Conservation (phyloP, 2,888 invertebrate genomes). For the Hemithea aestivaria region DNA sequence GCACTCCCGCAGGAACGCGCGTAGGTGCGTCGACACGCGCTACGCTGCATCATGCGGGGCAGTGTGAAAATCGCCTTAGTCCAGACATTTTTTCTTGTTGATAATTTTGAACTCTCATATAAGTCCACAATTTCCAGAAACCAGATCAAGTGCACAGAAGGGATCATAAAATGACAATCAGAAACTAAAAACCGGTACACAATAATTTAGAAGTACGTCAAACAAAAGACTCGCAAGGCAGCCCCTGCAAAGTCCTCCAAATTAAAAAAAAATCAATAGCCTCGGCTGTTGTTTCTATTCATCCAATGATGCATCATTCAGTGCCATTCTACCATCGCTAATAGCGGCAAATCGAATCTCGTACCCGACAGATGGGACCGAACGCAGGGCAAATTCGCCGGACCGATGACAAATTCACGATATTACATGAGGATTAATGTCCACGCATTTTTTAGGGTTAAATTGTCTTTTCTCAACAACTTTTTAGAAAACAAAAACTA, state of each 20-base stretch:
- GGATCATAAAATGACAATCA: no score
- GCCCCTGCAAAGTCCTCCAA: slow-evolving; percentile 3
- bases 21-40: no score
- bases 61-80: no score
- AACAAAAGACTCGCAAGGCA: slow-evolving; percentile 5
- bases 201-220: not conserved
- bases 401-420: slow-evolving; percentile 77
- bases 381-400: slow-evolving; percentile 42
- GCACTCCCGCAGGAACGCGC: no score
- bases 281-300: slow-evolving; percentile 36
- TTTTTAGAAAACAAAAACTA: slow-evolving; percentile 23
- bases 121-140: no score
- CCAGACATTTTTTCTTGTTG: no score
- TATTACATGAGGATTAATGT: slow-evolving; percentile 79
- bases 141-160: no score
- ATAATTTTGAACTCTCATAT: no score
- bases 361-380: slow-evolving; percentile 64
- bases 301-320: slow-evolving; percentile 45
- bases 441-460: slow-evolving; percentile 77
- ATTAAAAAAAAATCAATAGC: slow-evolving; percentile 13
- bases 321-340: slow-evolving; percentile 46
- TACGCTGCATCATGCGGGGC: no score
- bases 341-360: slow-evolving; percentile 69
- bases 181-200: not conserved
- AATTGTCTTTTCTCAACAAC: slow-evolving; percentile 74